phyloP scores from a whole-genome alignment of 2,113 vertebrate genomes.

The Callorhinus ursinus region DNA sequence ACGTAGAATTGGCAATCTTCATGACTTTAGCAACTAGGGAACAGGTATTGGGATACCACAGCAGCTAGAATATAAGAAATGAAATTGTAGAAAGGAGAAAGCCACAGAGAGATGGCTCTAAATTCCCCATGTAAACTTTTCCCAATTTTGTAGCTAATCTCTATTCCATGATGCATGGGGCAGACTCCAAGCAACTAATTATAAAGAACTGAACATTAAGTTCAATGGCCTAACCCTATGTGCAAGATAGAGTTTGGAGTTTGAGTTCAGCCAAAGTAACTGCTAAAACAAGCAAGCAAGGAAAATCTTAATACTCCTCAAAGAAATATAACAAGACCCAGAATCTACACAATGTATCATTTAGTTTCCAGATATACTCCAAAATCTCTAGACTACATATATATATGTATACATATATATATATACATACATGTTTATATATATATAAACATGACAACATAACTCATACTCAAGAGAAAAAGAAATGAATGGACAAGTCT shows the following conservation, averaged over 20 bases:
- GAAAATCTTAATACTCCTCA: background rate
- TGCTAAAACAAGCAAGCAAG: background rate
- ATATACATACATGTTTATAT: background rate
- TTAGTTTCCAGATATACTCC: background rate
- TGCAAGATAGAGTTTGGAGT: background rate
- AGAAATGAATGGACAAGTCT: background rate
- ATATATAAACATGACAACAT: background rate
- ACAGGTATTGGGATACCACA: background rate
- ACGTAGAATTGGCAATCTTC: background rate
- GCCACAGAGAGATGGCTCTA: background rate
- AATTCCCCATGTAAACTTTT: background rate
- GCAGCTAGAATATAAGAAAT: background rate
- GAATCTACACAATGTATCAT: background rate
- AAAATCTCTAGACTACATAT: background rate
- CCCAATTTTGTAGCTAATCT: background rate
- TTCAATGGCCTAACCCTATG: background rate
- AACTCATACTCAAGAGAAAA: background rate
- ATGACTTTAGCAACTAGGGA: background rate
- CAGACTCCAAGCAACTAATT: background rate
- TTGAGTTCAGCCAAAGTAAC: slow-evolving; percentile 19
- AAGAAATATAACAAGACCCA: background rate
- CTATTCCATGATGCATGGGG: background rate
- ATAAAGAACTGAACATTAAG: background rate
- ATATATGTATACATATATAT: background rate
- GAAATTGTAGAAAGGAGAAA: background rate